These are phyloP conservation scores for Schrankia costaestrigalis DNA, from an alignment of 2,888 invertebrate genomes.

Conservation along the genomic window DNA sequence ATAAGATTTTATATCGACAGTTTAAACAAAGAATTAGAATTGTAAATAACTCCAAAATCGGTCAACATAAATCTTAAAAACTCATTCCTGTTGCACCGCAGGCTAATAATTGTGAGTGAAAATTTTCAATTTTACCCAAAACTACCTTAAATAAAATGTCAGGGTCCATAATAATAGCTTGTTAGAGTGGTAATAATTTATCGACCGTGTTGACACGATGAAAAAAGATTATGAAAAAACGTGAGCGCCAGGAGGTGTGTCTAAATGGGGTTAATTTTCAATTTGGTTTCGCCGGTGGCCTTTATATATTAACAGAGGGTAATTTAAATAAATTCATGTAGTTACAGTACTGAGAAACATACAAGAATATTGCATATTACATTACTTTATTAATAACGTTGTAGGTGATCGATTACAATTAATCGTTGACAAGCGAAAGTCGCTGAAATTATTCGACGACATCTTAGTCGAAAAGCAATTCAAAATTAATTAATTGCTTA, in stretches of 20 bases:
- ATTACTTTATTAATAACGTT: constrained; percentile 58
- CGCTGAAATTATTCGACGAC: constrained; percentile 35
- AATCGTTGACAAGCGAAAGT: constrained; percentile 52
- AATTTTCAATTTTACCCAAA: constrained; percentile 70
- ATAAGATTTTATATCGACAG: constrained; percentile 32
- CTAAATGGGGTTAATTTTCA: constrained; percentile 77
- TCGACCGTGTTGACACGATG: constrained; percentile 72
- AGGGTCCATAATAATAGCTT: constrained; percentile 73
- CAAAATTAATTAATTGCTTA: constrained; percentile 40
- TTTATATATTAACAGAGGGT: constrained; percentile 58
- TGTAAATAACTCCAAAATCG: constrained; percentile 48
- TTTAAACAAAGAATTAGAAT: constrained; percentile 48
- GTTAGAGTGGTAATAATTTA: constrained; percentile 72
- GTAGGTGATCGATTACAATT: constrained; percentile 58
- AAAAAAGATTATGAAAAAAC: constrained; percentile 56
- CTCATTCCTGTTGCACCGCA: constrained; percentile 62
- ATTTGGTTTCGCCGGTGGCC: constrained; percentile 72
- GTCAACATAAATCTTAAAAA: constrained; percentile 65
- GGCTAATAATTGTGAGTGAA: constrained; percentile 58
- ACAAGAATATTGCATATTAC: constrained; percentile 57
- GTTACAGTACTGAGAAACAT: constrained; percentile 50
- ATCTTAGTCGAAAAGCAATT: constrained; percentile 39
- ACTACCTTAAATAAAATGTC: constrained; percentile 71
- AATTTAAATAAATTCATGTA: constrained; percentile 60
- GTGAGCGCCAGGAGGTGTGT: constrained; percentile 67